phyloP scores from a whole-genome alignment of 2,888 invertebrate species.

The Tillus elongatus region DNA sequence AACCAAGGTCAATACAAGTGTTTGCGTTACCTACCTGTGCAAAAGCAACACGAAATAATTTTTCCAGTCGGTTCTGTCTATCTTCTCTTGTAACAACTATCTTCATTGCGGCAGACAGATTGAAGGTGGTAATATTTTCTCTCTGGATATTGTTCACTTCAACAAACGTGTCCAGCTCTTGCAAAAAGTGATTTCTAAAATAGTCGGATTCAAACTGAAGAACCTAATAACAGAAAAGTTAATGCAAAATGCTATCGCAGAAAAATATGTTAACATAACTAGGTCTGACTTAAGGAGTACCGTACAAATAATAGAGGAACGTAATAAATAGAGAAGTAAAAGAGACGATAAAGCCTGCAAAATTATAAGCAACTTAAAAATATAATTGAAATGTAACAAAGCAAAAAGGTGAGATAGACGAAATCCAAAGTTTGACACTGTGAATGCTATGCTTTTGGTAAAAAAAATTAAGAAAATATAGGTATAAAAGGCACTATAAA shows the following conservation, averaged over 20 bases:
- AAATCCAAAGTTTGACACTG: too few relatives aligned
- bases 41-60: conserved; percentile 48
- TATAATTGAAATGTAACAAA: too few relatives aligned
- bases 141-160: conserved; percentile 24
- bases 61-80: conserved; percentile 44
- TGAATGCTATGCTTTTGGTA: too few relatives aligned
- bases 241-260: conserved; percentile 8
- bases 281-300: too few relatives aligned
- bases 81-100: conserved; percentile 42
- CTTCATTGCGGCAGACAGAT: conserved; percentile 31
- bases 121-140: conserved; percentile 28
- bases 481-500: too few relatives aligned
- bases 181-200: conserved; percentile 37
- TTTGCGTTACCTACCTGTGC: conserved; percentile 37
- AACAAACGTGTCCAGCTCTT: conserved; percentile 38
- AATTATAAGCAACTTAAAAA: too few relatives aligned
- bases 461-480: too few relatives aligned
- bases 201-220: conserved; percentile 42
- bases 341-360: too few relatives aligned
- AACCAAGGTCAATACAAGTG: neutral
- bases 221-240: conserved; percentile 32
- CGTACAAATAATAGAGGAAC: too few relatives aligned
- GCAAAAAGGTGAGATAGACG: too few relatives aligned
- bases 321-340: too few relatives aligned
- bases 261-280: neutral